Base-by-base conservation (phyloP, 2,888 invertebrate species). In the Tiphia femorata region DNA sequence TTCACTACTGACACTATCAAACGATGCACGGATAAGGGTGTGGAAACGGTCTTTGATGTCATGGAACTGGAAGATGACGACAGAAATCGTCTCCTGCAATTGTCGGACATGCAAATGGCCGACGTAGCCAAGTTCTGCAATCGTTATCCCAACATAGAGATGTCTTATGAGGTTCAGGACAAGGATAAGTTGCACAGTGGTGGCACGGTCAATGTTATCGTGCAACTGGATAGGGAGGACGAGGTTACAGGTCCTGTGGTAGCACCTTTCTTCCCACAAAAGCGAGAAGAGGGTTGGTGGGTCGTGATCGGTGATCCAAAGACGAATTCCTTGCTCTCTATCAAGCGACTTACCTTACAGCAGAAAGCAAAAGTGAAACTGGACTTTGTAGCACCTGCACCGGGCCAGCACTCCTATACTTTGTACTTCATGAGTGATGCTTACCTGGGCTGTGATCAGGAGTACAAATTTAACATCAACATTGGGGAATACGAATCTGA, bases 361-460 rank as follows among this genome's bases (percentile, higher is more conserved):
- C 95, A 97, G 78, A 95, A 91, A 75, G 97, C 98, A 0, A 93
- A 93, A 78, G 92, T 91, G 0, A 90, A 87, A 50, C 85, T 97
- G 44, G 97, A 97, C 85, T 99, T 98, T 84, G 94, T 97, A 27
- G 97, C 97, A 21, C 97, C 97, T 0, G 88, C 91, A 58, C 89
- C 94, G 0, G 95, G 97, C 4, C 90, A 92, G 21, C 95, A 97
- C 84, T 91, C 92, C 10, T 98, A 97, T 85, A 96, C 95, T 0
- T 86, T 99, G 47, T 99, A 97, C 86, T 99, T 96, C 85, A 99
- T 99, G 97, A 97, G 97, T 75, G 99, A 99, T 84, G 94, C 98
- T 0, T 99, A 99, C 84, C 90, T 99, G 79, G 99, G 99, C 6
- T 99, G 98, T 78, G 99, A 99, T 87, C 99, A 99, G 85, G 99